Evolutionary conservation across 2,888 invertebrate genomes (phyloP).

Genomic region (Amphimallon solstitiale): DNA sequence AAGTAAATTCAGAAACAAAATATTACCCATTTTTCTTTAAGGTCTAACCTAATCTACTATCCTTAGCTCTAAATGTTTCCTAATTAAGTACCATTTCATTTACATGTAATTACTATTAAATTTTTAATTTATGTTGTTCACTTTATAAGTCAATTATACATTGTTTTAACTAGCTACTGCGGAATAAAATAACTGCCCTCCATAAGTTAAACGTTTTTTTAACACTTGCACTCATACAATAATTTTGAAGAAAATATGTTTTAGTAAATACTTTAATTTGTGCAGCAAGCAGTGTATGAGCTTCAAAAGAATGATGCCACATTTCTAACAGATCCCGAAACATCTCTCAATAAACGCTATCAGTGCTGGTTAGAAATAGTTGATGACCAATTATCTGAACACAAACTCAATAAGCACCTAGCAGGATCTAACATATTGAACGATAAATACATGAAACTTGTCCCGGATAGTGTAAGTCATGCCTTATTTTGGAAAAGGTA

Average conservation of each 20-base stretch:
- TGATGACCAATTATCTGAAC: constrained; percentile 67
- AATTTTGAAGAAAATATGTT: constrained; percentile 18
- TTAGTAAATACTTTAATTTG: constrained; percentile 39
- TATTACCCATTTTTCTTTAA: too few relatives aligned
- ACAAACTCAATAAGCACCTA: constrained; percentile 71
- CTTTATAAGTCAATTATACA: too few relatives aligned
- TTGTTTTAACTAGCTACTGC: too few relatives aligned
- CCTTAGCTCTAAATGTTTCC: too few relatives aligned
- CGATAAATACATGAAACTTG: constrained; percentile 68
- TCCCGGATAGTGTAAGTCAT: constrained; percentile 77
- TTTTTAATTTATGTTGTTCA: too few relatives aligned
- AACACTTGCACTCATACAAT: too few relatives aligned
- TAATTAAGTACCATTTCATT: too few relatives aligned
- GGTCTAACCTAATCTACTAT: too few relatives aligned
- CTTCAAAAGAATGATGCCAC: constrained; percentile 79
- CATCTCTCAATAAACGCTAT: constrained; percentile 65
- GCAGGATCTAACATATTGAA: constrained; percentile 65
- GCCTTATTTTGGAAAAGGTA: constrained; percentile 83
- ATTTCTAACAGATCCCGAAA: constrained; percentile 75
- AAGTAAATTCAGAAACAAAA: too few relatives aligned
- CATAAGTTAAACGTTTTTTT: not conserved
- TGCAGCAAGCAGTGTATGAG: constrained; percentile 75
- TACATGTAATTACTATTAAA: too few relatives aligned
- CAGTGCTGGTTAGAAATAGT: constrained; percentile 70
- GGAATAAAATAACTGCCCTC: too few relatives aligned